A percentile compares a stretch with the other conserved stretches of the same genome.
Conservation (phyloP, 2,888 invertebrate genomes). For the Apantesis nais region DNA sequence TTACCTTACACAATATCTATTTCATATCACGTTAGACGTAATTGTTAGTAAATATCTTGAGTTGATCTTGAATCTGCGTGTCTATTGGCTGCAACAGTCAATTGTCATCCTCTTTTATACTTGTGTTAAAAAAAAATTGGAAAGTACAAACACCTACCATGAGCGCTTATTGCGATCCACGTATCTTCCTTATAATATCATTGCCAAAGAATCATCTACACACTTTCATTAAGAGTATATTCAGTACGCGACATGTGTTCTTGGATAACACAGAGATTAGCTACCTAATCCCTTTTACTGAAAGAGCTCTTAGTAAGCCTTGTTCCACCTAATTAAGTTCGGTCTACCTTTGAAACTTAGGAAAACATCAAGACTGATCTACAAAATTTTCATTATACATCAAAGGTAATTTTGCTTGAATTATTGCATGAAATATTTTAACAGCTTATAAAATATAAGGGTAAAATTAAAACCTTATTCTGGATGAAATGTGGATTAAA, state of each 20-base stretch:
- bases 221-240: slow-evolving; percentile 17
- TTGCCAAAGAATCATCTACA: slow-evolving; percentile 11
- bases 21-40: no score
- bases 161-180: no score
- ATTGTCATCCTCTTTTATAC: no score
- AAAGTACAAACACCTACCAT: no score
- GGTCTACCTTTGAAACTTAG: slow-evolving; percentile 15
- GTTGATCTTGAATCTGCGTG: no score
- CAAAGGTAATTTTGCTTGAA: slow-evolving; percentile 19
- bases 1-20: no score
- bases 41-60: no score
- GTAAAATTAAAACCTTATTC: slow-evolving; percentile 20
- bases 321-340: slow-evolving; percentile 40
- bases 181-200: not conserved
- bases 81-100: no score
- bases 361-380: slow-evolving; percentile 16
- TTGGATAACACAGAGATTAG: slow-evolving; percentile 28
- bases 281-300: slow-evolving; percentile 29
- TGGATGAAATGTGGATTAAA: slow-evolving; percentile 21
- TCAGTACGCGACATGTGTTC: slow-evolving; percentile 22
- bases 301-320: slow-evolving; percentile 32
- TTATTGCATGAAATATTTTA: slow-evolving; percentile 26
- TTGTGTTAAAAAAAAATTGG: no score
- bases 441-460: slow-evolving; percentile 25
- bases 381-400: slow-evolving; percentile 25